These are phyloP conservation scores for Numida meleagris DNA, from an alignment of 2,113 vertebrate species.

Conservation along the genomic window DNA sequence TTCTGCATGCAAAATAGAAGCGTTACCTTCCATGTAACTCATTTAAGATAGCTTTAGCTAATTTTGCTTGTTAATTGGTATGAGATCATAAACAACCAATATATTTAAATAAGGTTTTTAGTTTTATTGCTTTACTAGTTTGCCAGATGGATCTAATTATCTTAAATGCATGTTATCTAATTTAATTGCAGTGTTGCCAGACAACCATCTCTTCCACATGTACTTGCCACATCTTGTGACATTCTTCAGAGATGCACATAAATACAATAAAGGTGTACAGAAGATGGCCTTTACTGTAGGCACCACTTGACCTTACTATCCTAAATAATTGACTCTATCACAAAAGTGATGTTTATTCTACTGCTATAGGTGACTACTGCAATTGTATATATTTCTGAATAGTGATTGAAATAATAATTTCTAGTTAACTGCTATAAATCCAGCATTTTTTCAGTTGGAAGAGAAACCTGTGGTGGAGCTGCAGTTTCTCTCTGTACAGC, in stretches of 20 bases:
- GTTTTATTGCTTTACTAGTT: not conserved
- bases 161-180: not conserved
- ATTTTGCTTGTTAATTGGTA: not conserved
- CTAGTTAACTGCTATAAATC: not conserved
- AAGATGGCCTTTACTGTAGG: not conserved
- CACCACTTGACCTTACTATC: not conserved
- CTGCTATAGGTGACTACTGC: not conserved
- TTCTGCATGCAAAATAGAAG: not conserved
- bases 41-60: not conserved
- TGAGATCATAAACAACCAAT: not conserved
- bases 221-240: not conserved
- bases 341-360: accelerated
- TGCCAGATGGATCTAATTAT: not conserved
- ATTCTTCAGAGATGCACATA: not conserved
- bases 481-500: not conserved
- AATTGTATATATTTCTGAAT: accelerated
- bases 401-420: not conserved
- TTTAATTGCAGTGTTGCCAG: not conserved
- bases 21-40: not conserved
- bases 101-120: not conserved
- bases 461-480: not conserved
- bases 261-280: not conserved
- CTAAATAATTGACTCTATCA: not conserved
- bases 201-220: not conserved
- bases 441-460: not conserved